Conservation (phyloP, 2,797 vertebrate genomes). For the Echeneis naucrates region DNA sequence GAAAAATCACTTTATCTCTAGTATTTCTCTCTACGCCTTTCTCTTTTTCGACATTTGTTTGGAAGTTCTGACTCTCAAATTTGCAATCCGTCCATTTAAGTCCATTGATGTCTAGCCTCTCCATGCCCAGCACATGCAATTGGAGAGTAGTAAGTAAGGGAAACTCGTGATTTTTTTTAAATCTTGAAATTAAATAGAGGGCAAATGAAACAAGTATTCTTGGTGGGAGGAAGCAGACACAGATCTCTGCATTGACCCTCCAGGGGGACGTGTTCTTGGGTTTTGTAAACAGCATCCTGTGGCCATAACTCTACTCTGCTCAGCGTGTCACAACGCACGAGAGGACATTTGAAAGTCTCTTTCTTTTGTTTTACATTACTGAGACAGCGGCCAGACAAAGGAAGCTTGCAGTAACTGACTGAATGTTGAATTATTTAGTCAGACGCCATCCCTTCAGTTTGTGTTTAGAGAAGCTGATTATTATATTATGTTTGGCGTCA, state of each 20-base stretch:
- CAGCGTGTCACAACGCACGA: background rate
- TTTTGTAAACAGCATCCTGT: background rate
- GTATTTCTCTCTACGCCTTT: background rate
- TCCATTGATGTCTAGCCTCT: background rate
- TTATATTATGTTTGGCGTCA: background rate
- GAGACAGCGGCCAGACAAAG: background rate
- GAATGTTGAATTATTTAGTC: background rate
- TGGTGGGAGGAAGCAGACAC: background rate
- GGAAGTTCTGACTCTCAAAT: background rate
- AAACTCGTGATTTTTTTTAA: background rate
- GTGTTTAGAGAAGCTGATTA: background rate
- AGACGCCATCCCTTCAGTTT: background rate
- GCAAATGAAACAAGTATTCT: constrained; percentile 4
- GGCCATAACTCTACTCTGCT: background rate
- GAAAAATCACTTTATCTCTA: background rate
- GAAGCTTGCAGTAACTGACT: background rate
- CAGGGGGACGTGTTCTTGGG: background rate
- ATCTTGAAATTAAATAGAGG: background rate
- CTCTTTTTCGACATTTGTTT: background rate
- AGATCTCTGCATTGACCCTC: background rate
- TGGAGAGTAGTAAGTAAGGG: background rate
- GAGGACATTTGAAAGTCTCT: background rate
- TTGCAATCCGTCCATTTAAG: background rate
- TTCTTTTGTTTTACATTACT: background rate
- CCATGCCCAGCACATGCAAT: background rate